Evolutionary conservation across 2,797 vertebrate species (phyloP).

Genomic region (Rhadinocentrus ornatus): DNA sequence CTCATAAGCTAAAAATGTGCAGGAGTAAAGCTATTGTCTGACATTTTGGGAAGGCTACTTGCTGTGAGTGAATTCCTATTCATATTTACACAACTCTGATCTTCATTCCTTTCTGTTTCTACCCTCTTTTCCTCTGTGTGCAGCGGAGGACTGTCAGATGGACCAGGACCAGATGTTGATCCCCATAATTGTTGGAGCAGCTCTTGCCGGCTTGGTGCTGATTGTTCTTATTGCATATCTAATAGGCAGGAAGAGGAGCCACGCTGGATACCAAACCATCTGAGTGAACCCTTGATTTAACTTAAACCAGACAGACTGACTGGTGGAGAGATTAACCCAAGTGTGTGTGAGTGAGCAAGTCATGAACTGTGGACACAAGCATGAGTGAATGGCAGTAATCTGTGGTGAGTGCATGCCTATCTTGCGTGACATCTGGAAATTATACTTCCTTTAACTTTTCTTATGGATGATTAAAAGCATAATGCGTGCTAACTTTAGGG

Average conservation of each 20-base stretch:
- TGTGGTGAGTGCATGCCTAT: conserved; percentile 41
- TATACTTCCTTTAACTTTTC: conserved; percentile 33
- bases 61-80: no score
- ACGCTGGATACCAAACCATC: conserved; percentile 98
- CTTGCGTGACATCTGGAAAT: conserved; percentile 35
- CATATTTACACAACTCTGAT: neutral
- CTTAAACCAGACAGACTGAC: conserved; percentile 30
- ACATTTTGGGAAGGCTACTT: neutral
- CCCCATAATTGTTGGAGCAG: conserved; percentile 90
- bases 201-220: conserved; percentile 94
- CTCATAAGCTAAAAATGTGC: neutral
- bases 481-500: conserved; percentile 33
- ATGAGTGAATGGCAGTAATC: conserved; percentile 35
- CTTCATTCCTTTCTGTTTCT: neutral
- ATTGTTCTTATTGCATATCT: conserved; percentile 96
- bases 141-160: conserved; percentile 84
- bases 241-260: conserved; percentile 95
- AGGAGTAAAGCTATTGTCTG: neutral
- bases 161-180: conserved; percentile 96
- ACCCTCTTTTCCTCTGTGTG: neutral
- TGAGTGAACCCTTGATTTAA: conserved; percentile 69
- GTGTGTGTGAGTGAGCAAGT: conserved; percentile 11
- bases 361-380: conserved; percentile 21
- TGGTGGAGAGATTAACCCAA: conserved; percentile 12
- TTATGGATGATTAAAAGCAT: conserved; percentile 38